Conservation (phyloP, 2,113 vertebrate genomes). For the Xiphorhynchus elegans region DNA sequence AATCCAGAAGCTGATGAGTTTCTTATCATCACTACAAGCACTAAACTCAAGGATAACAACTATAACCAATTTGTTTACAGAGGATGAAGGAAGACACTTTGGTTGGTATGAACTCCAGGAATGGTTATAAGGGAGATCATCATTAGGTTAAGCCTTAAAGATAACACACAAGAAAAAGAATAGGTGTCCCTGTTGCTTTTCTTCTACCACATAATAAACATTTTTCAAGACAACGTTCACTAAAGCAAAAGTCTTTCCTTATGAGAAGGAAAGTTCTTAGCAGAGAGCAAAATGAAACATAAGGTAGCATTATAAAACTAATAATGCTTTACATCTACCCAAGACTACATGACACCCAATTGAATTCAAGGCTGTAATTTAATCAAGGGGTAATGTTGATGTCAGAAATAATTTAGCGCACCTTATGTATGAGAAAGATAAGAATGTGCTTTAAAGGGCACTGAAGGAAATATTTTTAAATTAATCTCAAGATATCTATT, state of each 20-base stretch:
- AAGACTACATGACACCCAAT: neutral
- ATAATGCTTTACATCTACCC: neutral
- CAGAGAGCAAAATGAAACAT: slow-evolving; percentile 1
- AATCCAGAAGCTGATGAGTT: neutral
- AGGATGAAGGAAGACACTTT: neutral
- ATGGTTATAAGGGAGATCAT: neutral
- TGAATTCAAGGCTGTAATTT: slow-evolving; percentile 45
- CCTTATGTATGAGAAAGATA: neutral
- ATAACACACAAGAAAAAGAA: neutral
- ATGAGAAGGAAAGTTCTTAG: neutral
- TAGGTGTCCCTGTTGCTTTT: neutral
- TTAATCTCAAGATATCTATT: neutral
- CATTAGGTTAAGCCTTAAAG: neutral
- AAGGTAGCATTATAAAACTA: neutral
- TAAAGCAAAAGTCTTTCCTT: neutral
- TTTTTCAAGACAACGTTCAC: neutral
- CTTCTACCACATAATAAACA: neutral
- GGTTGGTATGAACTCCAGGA: neutral
- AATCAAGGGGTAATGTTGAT: slow-evolving; percentile 2
- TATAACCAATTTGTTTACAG: neutral
- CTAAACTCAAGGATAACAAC: neutral
- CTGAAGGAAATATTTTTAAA: slow-evolving; percentile 13
- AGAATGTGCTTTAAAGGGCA: neutral
- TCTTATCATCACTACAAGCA: neutral
- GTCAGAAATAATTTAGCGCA: slow-evolving; percentile 40